phyloP scores from a whole-genome alignment of 2,797 vertebrate species.

The Lates japonicus region DNA sequence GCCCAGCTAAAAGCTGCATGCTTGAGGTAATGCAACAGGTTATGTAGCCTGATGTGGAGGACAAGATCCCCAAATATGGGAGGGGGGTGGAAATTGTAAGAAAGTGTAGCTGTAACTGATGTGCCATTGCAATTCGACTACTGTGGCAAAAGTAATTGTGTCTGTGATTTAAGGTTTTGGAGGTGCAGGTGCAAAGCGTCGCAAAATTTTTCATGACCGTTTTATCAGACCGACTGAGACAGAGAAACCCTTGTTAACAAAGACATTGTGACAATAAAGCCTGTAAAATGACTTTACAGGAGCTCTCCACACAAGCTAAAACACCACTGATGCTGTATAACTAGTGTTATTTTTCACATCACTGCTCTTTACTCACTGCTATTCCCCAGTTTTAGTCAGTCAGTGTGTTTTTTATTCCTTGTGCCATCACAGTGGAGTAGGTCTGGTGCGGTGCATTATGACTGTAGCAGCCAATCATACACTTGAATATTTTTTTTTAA shows the following conservation, averaged over 20 bases:
- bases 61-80: not conserved
- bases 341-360: slow-evolving; percentile 1
- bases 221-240: not conserved
- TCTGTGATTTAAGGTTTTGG: not conserved
- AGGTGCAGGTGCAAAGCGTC: not conserved
- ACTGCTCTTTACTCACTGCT: not conserved
- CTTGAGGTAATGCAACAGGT: not conserved
- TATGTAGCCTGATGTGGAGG: not conserved
- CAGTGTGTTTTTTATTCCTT: slow-evolving; percentile 1
- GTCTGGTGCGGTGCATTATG: slow-evolving; percentile 11
- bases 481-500: not conserved
- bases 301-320: not conserved
- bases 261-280: not conserved
- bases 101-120: not conserved
- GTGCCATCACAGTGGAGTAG: slow-evolving; percentile 15
- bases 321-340: not conserved
- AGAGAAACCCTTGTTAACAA: not conserved
- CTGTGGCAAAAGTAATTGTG: not conserved
- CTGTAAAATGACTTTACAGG: slow-evolving; percentile 12
- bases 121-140: not conserved
- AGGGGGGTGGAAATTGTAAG: not conserved
- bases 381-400: not conserved
- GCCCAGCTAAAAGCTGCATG: not conserved
- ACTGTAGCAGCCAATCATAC: slow-evolving; percentile 8
- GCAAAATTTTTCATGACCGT: not conserved